phyloP scores from a whole-genome alignment of 1,140 invertebrate species.

The Tachypleus tridentatus region DNA sequence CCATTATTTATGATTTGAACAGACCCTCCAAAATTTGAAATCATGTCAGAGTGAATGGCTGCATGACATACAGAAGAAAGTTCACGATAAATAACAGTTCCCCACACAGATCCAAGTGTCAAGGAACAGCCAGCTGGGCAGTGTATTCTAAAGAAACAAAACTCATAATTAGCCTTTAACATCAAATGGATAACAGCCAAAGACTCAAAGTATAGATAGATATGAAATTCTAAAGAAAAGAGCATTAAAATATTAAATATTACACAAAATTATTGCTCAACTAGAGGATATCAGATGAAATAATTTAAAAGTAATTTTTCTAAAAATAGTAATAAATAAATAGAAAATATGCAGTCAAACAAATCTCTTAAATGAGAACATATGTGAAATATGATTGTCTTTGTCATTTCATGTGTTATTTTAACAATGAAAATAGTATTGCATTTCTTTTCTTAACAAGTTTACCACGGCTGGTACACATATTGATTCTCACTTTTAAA shows the following conservation, averaged over 20 bases:
- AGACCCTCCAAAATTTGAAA: conserved; percentile 13
- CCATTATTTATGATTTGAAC: conserved; percentile 19
- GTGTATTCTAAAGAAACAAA: conserved; percentile 6
- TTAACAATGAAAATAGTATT: too few species aligned
- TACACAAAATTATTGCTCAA: too few species aligned
- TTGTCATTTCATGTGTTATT: too few species aligned
- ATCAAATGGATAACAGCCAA: background rate
- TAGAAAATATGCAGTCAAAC: background rate
- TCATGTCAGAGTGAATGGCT: conserved; percentile 17
- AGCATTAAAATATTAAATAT: too few species aligned
- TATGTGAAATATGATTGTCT: too few species aligned
- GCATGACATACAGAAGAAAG: conserved; percentile 16
- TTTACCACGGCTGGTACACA: too few species aligned
- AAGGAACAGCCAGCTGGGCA: conserved; percentile 17
- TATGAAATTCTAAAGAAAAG: too few species aligned
- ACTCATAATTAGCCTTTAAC: background rate
- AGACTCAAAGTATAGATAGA: background rate
- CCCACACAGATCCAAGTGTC: conserved; percentile 9
- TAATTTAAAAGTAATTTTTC: background rate
- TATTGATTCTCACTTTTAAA: too few species aligned
- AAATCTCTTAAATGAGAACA: too few species aligned
- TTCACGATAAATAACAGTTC: conserved; percentile 15
- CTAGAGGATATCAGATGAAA: too few species aligned
- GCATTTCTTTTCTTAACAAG: too few species aligned
- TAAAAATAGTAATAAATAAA: background rate